phyloP scores from a whole-genome alignment of 2,113 vertebrate species.

The Erpornis zantholeuca region DNA sequence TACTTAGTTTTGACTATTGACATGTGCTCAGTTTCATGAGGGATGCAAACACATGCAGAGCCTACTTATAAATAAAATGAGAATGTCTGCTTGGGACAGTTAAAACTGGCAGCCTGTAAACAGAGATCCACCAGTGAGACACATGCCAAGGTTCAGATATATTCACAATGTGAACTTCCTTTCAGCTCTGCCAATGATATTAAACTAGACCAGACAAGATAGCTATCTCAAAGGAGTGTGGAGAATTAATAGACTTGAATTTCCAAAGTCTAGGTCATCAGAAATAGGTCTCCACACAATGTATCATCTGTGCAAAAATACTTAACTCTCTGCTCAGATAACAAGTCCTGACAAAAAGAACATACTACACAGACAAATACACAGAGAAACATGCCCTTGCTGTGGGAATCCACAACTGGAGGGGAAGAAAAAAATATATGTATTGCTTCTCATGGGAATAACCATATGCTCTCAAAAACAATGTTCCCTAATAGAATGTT shows the following conservation, averaged over 20 bases:
- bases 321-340: conserved; percentile 2
- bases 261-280: conserved; percentile 25
- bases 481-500: conserved; percentile 11
- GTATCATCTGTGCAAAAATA: conserved; percentile 16
- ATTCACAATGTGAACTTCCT: conserved; percentile 57
- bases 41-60: conserved; percentile 41
- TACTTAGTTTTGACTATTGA: conserved; percentile 34
- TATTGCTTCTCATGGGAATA: conserved; percentile 42
- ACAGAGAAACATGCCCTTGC: background rate
- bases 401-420: conserved; percentile 10
- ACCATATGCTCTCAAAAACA: conserved; percentile 27
- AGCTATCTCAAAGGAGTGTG: conserved; percentile 28
- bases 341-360: conserved; percentile 18
- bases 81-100: conserved; percentile 32
- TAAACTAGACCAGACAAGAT: conserved; percentile 58
- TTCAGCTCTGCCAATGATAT: conserved; percentile 46
- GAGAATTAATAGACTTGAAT: conserved; percentile 43
- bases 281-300: background rate
- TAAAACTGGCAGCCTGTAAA: conserved; percentile 55
- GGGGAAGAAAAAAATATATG: background rate
- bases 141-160: conserved; percentile 2
- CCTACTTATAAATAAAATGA: conserved; percentile 51
- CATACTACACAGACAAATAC: background rate
- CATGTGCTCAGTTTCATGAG: background rate
- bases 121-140: background rate